Conservation (phyloP, 2,797 vertebrate species). For the Gymnoscopelus braueri region DNA sequence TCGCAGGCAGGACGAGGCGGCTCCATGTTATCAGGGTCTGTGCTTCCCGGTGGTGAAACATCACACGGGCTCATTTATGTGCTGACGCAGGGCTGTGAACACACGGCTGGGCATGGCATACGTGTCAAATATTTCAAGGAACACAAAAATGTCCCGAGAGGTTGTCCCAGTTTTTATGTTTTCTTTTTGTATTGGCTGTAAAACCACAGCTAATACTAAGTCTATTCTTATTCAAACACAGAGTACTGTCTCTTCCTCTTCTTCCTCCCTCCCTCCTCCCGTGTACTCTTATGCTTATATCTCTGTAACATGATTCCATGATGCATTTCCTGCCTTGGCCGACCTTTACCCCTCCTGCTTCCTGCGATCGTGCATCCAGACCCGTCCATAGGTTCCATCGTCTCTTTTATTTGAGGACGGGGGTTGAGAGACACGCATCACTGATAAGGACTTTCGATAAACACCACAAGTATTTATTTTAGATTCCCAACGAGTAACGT, state of each 20-base stretch:
- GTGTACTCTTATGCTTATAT: constrained; percentile 39
- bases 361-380: constrained; percentile 58
- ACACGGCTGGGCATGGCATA: constrained; percentile 52
- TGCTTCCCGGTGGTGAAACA: neutral
- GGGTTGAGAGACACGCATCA: constrained; percentile 7
- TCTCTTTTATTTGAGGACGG: neutral
- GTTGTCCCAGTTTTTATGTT: constrained; percentile 9
- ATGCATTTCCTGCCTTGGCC: constrained; percentile 57
- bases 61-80: constrained; percentile 41
- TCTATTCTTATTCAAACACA: constrained; percentile 19
- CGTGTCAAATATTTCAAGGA: constrained; percentile 11
- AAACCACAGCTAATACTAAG: constrained; percentile 5
- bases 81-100: constrained; percentile 66
- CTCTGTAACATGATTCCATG: constrained; percentile 55
- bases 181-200: neutral
- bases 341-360: constrained; percentile 57
- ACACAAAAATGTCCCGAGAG: constrained; percentile 10
- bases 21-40: constrained; percentile 60
- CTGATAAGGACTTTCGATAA: constrained; percentile 26
- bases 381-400: constrained; percentile 32
- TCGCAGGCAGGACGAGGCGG: constrained; percentile 48
- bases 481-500: constrained; percentile 14
- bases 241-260: constrained; percentile 38
- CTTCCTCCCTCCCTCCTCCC: constrained; percentile 12
- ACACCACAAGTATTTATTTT: constrained; percentile 5